These are phyloP conservation scores for Otus scops DNA, from an alignment of 2,797 vertebrate species.

Conservation along the genomic window DNA sequence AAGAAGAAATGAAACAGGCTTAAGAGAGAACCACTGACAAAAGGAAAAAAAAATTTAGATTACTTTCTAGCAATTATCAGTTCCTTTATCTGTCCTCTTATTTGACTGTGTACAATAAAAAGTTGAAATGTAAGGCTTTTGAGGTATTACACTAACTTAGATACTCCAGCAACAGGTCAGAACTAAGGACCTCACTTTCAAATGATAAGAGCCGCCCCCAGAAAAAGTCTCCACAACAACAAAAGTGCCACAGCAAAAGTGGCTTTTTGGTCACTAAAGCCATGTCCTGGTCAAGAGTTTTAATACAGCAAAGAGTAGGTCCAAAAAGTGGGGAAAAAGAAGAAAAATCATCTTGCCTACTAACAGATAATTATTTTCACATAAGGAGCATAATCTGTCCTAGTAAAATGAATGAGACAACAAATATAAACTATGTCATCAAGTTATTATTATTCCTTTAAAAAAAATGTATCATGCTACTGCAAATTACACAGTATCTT, in stretches of 20 bases:
- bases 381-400: not conserved
- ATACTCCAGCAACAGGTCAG: not conserved
- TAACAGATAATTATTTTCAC: not conserved
- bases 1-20: not conserved
- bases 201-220: not conserved
- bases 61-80: not conserved
- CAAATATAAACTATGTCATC: not conserved
- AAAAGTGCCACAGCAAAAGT: not conserved
- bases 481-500: not conserved
- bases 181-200: not conserved
- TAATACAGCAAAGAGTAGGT: not conserved
- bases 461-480: not conserved
- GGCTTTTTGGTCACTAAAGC: not conserved
- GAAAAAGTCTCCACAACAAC: not conserved
- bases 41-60: not conserved
- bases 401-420: not conserved
- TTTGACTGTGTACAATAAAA: not conserved
- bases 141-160: not conserved
- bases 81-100: not conserved
- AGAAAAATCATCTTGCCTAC: not conserved
- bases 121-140: not conserved
- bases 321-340: rapidly evolving
- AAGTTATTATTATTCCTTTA: not conserved
- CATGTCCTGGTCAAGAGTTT: not conserved
- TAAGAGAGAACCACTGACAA: not conserved